Conservation (phyloP, 2,888 invertebrate species). For the Sturmia bella region DNA sequence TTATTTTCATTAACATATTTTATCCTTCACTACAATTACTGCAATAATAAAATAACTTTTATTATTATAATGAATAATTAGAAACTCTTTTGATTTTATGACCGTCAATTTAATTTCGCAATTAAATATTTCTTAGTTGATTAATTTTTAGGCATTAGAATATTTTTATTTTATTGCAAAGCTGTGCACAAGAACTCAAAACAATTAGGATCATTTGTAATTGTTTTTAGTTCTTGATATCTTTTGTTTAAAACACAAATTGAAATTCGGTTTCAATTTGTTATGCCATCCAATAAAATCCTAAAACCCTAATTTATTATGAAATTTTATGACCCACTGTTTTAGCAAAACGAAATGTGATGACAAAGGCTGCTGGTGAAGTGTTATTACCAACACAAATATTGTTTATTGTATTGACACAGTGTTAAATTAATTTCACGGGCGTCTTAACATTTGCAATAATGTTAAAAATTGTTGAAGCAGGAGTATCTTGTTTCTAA, state of each 20-base stretch:
- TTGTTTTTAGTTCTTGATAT: conserved; percentile 75
- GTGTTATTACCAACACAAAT: conserved; percentile 15
- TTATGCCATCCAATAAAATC: neutral
- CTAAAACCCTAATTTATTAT: conserved; percentile 4
- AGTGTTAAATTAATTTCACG: conserved; percentile 79
- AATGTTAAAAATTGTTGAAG: conserved; percentile 75
- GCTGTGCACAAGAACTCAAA: neutral
- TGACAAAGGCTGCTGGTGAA: conserved; percentile 6
- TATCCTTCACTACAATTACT: too few species aligned
- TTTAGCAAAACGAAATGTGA: neutral
- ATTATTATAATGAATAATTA: neutral
- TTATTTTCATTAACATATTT: too few species aligned
- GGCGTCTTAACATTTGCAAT: conserved; percentile 75
- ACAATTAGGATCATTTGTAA: conserved; percentile 9
- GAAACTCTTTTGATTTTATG: conserved; percentile 11
- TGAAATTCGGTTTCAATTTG: conserved; percentile 31
- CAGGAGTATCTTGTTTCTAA: conserved; percentile 36
- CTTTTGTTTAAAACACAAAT: conserved; percentile 71
- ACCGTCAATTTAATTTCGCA: neutral
- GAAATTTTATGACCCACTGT: conserved; percentile 9
- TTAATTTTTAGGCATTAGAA: conserved; percentile 3
- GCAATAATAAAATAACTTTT: neutral
- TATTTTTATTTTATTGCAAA: neutral
- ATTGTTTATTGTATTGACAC: conserved; percentile 55
- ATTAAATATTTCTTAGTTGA: neutral